Percentiles rank a stretch among this genome's conserved stretches.
Evolutionary conservation across 2,888 invertebrate genomes (phyloP).

Genomic region (Platycnemis pennipes): DNA sequence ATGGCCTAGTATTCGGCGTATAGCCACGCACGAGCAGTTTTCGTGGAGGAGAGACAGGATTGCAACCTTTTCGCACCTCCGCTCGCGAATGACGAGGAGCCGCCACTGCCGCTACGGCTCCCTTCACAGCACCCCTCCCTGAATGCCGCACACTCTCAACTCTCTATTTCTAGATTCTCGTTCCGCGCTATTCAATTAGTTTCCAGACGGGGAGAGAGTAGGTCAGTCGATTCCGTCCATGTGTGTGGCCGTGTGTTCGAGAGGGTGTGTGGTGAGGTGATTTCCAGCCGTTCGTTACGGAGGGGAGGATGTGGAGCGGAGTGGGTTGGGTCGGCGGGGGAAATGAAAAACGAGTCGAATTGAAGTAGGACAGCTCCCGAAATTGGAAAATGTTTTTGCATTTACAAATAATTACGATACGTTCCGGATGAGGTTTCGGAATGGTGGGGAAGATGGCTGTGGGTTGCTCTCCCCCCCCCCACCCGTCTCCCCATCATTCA

Average conservation of each 20-base stretch:
- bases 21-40: no score
- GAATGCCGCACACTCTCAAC: background rate
- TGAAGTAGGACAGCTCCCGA: constrained; percentile 59
- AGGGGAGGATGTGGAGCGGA: background rate
- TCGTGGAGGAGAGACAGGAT: no score
- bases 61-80: background rate
- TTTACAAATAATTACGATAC: constrained; percentile 63
- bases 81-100: background rate
- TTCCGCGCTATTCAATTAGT: background rate
- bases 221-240: background rate
- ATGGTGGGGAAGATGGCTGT: background rate
- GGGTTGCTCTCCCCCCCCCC: background rate
- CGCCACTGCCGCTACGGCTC: background rate
- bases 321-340: background rate
- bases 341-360: constrained; percentile 23
- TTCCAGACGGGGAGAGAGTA: background rate
- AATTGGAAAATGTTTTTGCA: constrained; percentile 65
- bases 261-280: background rate
- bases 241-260: background rate
- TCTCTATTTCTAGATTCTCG: background rate
- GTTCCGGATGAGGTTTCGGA: background rate
- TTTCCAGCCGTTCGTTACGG: background rate
- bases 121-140: no score
- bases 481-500: background rate
- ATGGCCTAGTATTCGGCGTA: no score